Percentiles rank a stretch among this genome's conserved stretches.
These are phyloP conservation scores for Cisticola juncidis DNA, from an alignment of 2,113 vertebrate genomes.

Conservation along the genomic window DNA sequence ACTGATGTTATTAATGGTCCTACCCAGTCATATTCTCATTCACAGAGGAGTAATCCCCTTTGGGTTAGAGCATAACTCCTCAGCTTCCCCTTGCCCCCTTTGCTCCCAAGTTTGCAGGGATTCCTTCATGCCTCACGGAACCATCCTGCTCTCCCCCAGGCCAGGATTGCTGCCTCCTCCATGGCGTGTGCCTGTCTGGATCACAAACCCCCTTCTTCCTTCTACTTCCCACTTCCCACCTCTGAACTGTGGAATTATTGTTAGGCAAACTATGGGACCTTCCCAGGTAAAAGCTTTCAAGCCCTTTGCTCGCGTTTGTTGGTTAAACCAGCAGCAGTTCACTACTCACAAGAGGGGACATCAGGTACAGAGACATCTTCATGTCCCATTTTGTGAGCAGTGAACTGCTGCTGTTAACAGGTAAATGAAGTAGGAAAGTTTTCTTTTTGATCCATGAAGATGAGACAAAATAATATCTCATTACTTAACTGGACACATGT, in stretches of 20 bases:
- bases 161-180: background rate
- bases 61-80: background rate
- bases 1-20: background rate
- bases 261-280: background rate
- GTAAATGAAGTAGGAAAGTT: background rate
- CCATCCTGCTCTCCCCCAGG: no score
- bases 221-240: background rate
- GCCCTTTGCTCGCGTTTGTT: background rate
- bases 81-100: background rate
- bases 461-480: background rate
- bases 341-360: no score
- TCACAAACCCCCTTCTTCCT: no score
- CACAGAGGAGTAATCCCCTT: background rate
- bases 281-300: background rate
- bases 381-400: rapidly evolving
- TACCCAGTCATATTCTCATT: background rate
- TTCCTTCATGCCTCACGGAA: background rate
- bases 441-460: background rate
- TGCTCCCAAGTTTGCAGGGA: background rate
- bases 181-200: background rate
- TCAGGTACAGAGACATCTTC: background rate
- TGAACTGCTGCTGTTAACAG: rapidly evolving
- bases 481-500: background rate
- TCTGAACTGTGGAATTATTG: background rate
- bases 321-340: background rate